Base-by-base conservation (phyloP, 2,797 vertebrate genomes). In the Scarus forsteni region DNA sequence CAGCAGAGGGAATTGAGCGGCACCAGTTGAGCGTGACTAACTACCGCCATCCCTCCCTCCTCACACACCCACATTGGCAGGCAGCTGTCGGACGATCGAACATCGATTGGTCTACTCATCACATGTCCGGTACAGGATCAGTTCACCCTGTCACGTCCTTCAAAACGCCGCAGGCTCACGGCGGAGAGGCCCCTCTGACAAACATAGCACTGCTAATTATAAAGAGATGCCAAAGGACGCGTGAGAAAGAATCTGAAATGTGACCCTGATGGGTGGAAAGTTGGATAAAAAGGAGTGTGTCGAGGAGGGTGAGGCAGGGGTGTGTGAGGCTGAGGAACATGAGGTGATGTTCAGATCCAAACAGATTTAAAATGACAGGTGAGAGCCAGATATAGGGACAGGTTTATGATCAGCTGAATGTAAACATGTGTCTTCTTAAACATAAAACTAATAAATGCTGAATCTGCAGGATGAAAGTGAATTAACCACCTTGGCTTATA, bases 91-190 rank as follows among this genome's bases (percentile, higher is more conserved):
- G 60, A 15, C 13, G 35, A 83, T 78, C 49, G 16, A 73, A 77
- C 73, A 84, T 80, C 0, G 72, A 83, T 50, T 13, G 35, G 58
- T 69, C 83, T 79, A 55, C 51, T 55, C 56, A 62, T 89, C 75
- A 81, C 71, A 60, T 50, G 81, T 60, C 57, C 18, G 19, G 42
- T 36, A 39, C 65, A 64, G 64, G 42, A 69, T 63, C 45, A 43
- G 58, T 59, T 82, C 76, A 70, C 60, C 53, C 63, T 38, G 62
- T 66, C 66, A 52, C 2, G 65, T 70, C 72, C 77, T 89, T 89
- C 60, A 77, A 55, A 59, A 3, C 0, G 7, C 51, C 35, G 60
- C 34, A 11, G n/a, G 59, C 64, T 38, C 52, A 19, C 71, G 56
- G 57, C 69, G 15, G 51, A 66, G 73, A 53, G 60, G 64, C 42